Evolutionary conservation across 2,797 vertebrate species (phyloP).

Genomic region (Anguilla marmorata): DNA sequence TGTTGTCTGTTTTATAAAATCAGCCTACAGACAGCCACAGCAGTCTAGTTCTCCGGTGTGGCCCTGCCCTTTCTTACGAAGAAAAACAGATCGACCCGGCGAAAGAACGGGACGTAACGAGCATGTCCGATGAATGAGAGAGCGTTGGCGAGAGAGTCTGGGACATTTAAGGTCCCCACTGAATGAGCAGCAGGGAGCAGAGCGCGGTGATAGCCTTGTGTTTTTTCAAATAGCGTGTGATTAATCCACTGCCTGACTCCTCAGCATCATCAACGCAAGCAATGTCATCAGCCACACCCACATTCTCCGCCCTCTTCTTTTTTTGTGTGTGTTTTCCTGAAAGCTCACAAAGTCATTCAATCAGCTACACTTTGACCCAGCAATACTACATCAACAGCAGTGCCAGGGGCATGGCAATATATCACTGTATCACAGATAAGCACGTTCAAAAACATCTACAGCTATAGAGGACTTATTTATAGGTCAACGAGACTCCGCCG

Average conservation of each 20-base stretch:
- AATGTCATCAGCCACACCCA: neutral
- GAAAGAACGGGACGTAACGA: slow-evolving; percentile 20
- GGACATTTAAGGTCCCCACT: slow-evolving; percentile 12
- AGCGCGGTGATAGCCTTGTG: neutral
- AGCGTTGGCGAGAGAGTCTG: neutral
- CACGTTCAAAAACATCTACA: neutral
- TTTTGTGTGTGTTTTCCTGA: neutral
- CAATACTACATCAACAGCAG: slow-evolving; percentile 17
- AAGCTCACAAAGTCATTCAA: neutral
- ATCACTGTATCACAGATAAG: slow-evolving; percentile 22
- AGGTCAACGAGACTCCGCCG: neutral
- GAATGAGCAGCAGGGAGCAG: neutral
- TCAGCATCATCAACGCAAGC: neutral
- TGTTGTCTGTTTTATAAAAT: neutral
- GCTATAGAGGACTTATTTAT: slow-evolving; percentile 37
- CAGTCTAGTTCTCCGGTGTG: neutral
- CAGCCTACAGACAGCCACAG: neutral
- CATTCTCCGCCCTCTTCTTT: neutral
- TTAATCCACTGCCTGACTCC: neutral
- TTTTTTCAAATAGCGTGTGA: neutral
- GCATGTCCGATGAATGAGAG: neutral
- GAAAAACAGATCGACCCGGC: slow-evolving; percentile 19
- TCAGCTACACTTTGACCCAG: slow-evolving; percentile 30
- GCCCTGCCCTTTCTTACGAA: neutral
- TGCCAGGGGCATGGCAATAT: neutral